A percentile compares a stretch with the other conserved stretches of the same genome.
Conservation (phyloP, 2,797 vertebrate genomes). For the Etheostoma perlongum region DNA sequence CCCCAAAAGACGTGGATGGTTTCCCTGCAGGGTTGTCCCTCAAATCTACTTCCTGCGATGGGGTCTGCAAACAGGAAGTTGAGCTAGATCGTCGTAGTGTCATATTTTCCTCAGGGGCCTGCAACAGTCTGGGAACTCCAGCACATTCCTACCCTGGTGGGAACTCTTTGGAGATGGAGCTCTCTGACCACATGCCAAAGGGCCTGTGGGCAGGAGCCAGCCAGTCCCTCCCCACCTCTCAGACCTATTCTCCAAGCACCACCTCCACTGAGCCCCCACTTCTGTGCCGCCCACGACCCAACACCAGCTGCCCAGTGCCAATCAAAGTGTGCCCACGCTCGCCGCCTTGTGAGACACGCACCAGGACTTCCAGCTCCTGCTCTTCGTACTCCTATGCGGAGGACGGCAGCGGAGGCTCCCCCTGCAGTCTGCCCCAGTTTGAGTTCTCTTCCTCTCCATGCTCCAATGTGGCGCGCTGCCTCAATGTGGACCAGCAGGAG, state of each 20-base stretch:
- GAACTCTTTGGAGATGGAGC: slow-evolving; percentile 95
- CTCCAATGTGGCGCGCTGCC: slow-evolving; percentile 93
- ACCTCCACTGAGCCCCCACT: slow-evolving; percentile 87
- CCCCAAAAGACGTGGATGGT: slow-evolving; percentile 91
- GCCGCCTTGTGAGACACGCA: slow-evolving; percentile 95
- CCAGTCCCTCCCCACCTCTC: slow-evolving; percentile 94
- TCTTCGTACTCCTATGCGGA: slow-evolving; percentile 98
- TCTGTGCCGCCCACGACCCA: slow-evolving; percentile 92
- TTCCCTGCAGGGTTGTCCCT: slow-evolving; percentile 91
- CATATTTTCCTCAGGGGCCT: slow-evolving; percentile 96
- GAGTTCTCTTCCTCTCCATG: slow-evolving; percentile 99
- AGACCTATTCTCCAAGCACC: slow-evolving; percentile 90
- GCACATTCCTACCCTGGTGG: slow-evolving; percentile 94
- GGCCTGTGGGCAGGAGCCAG: slow-evolving; percentile 93
- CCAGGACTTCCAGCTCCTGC: slow-evolving; percentile 97
- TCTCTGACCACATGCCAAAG: slow-evolving; percentile 93
- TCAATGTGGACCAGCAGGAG: slow-evolving; percentile 92
- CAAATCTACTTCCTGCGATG: slow-evolving; percentile 91
- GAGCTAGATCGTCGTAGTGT: slow-evolving; percentile 97
- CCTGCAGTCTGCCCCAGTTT: slow-evolving; percentile 97
- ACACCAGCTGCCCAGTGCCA: slow-evolving; percentile 99
- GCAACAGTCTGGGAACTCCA: slow-evolving; percentile 91
- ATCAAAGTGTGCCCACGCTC: slow-evolving; percentile 99
- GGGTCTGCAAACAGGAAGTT: slow-evolving; percentile 94
- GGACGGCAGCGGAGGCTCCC: slow-evolving; percentile 96